Evolutionary conservation across 92 coral and sea anemone genomes (phyloP).

Genomic region (Meandrina meandrites): DNA sequence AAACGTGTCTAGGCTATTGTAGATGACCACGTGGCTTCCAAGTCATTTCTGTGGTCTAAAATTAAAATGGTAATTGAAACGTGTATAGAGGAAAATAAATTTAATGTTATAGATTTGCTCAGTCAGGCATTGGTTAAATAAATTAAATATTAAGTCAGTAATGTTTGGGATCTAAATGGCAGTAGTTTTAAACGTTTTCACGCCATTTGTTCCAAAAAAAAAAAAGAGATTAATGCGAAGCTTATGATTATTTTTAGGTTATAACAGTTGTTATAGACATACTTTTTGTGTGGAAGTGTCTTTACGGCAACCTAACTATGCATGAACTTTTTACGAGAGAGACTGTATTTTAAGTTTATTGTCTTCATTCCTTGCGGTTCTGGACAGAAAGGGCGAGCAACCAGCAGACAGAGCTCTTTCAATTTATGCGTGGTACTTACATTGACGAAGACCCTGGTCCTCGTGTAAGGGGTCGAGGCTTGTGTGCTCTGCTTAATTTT

Average conservation of each 20-base stretch:
- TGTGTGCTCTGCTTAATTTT: too few species aligned
- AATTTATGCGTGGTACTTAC: too few species aligned
- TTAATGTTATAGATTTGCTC: background rate
- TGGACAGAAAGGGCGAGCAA: background rate
- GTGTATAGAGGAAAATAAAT: background rate
- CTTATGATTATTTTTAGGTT: background rate
- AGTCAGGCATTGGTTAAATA: background rate
- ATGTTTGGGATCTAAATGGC: background rate
- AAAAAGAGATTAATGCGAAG: background rate
- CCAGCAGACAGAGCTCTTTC: too few species aligned
- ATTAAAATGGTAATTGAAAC: background rate
- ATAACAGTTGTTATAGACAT: background rate
- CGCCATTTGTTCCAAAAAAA: background rate
- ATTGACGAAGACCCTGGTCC: too few species aligned
- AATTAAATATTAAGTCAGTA: background rate
- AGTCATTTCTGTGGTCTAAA: background rate
- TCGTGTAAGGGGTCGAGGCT: too few species aligned
- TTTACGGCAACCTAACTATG: background rate
- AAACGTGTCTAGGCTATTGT: background rate
- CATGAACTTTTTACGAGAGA: background rate
- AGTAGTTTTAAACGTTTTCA: background rate
- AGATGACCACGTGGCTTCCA: background rate
- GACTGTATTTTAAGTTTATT: background rate
- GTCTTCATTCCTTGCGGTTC: background rate
- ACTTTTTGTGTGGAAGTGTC: background rate